These are phyloP conservation scores for Hipposideros armiger DNA, from an alignment of 2,113 vertebrate species.

Conservation along the genomic window DNA sequence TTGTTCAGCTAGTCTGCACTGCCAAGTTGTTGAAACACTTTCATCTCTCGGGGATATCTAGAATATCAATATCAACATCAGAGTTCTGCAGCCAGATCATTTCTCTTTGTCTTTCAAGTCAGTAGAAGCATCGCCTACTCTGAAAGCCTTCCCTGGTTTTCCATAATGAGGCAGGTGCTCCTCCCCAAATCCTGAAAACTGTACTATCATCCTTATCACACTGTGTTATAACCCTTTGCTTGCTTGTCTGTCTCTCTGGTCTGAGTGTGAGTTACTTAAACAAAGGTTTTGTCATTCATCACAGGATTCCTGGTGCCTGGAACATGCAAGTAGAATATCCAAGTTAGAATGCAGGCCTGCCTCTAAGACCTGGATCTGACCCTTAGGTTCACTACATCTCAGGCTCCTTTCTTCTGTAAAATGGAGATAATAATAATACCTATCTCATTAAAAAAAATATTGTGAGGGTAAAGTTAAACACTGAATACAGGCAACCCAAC, in stretches of 20 bases:
- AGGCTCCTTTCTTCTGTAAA: neutral
- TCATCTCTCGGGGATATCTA: neutral
- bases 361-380: neutral
- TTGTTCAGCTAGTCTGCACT: neutral
- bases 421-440: neutral
- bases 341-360: neutral
- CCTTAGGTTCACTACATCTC: neutral
- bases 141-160: neutral
- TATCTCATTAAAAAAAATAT: neutral
- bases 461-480: neutral
- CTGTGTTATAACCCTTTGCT: neutral
- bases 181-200: neutral
- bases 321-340: neutral
- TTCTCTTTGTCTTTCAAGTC: too few relatives aligned
- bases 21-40: neutral
- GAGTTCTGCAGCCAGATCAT: neutral
- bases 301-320: neutral
- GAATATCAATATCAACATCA: neutral
- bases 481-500: neutral
- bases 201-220: neutral
- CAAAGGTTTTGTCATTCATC: neutral
- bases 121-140: neutral
- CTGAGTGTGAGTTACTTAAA: neutral
- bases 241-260: neutral
- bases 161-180: neutral